Evolutionary conservation across 2,797 vertebrate genomes (phyloP).

Genomic region (Poeciliopsis paucimaculata): DNA sequence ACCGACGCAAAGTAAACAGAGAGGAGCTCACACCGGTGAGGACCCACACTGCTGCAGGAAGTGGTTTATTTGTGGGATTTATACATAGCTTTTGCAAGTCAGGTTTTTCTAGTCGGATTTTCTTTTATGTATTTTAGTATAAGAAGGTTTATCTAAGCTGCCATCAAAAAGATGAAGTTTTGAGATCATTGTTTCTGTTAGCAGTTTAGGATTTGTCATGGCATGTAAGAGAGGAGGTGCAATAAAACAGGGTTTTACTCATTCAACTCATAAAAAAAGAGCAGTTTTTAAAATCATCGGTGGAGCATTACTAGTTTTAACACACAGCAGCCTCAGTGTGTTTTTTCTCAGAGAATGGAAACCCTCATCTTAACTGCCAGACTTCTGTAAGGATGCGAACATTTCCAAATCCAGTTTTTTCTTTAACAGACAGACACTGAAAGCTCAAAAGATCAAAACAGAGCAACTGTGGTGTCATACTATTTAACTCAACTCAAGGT

Average conservation of each 20-base stretch:
- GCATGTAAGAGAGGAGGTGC: background rate
- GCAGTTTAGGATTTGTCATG: background rate
- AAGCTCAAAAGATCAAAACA: background rate
- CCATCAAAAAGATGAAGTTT: background rate
- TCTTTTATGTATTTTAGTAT: background rate
- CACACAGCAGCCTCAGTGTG: background rate
- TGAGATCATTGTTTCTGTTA: background rate
- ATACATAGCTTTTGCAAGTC: background rate
- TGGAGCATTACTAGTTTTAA: background rate
- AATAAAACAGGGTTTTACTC: background rate
- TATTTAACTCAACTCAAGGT: no score
- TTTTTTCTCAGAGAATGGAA: background rate
- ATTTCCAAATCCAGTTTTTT: background rate
- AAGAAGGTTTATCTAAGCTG: background rate
- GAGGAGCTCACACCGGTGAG: constrained; percentile 93
- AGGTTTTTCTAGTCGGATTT: background rate
- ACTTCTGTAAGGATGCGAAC: no score
- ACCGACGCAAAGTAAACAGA: constrained; percentile 89
- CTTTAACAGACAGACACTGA: background rate
- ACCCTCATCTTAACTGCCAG: background rate
- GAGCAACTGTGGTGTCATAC: background rate
- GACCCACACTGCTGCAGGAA: background rate
- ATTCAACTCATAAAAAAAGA: background rate
- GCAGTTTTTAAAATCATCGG: background rate
- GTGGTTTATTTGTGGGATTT: background rate